phyloP scores from a whole-genome alignment of 2,113 vertebrate species.

The Pleuronectes platessa region DNA sequence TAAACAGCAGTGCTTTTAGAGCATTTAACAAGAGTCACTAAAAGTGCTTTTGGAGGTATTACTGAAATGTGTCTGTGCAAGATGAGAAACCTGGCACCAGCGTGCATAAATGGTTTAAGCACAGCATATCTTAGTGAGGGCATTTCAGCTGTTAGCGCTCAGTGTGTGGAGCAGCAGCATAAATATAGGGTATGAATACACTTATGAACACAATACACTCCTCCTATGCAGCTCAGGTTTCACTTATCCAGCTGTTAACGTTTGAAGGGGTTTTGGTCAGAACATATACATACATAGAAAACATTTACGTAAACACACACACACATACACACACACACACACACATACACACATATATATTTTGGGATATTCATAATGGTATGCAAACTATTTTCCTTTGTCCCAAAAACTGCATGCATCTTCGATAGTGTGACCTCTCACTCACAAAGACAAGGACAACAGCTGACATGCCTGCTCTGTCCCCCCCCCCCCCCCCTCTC shows the following conservation, averaged over 20 bases:
- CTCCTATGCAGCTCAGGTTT: constrained; percentile 54
- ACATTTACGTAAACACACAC: too few species aligned
- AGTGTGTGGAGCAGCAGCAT: constrained; percentile 53
- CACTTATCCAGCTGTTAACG: constrained; percentile 60
- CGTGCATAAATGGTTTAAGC: constrained; percentile 76
- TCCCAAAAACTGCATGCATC: constrained; percentile 2
- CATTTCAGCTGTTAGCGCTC: constrained; percentile 77
- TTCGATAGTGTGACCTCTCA: constrained; percentile 30
- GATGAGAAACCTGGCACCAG: constrained; percentile 71
- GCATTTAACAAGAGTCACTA: constrained; percentile 71
- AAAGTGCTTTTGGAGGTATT: constrained; percentile 70
- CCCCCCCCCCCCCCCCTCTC: constrained; percentile 56
- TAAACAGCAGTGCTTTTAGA: constrained; percentile 73
- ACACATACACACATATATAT: neutral
- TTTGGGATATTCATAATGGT: neutral
- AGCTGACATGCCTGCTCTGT: constrained; percentile 61
- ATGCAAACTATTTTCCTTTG: constrained; percentile 19
- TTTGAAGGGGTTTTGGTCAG: constrained; percentile 28
- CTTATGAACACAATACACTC: constrained; percentile 62
- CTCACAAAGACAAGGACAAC: constrained; percentile 59
- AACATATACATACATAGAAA: neutral
- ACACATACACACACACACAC: neutral
- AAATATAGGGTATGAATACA: constrained; percentile 70
- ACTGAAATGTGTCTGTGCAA: constrained; percentile 70
- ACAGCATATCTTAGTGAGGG: constrained; percentile 66